Evolutionary conservation across 1,140 invertebrate species (phyloP).

Genomic region (Bombus pascuorum): DNA sequence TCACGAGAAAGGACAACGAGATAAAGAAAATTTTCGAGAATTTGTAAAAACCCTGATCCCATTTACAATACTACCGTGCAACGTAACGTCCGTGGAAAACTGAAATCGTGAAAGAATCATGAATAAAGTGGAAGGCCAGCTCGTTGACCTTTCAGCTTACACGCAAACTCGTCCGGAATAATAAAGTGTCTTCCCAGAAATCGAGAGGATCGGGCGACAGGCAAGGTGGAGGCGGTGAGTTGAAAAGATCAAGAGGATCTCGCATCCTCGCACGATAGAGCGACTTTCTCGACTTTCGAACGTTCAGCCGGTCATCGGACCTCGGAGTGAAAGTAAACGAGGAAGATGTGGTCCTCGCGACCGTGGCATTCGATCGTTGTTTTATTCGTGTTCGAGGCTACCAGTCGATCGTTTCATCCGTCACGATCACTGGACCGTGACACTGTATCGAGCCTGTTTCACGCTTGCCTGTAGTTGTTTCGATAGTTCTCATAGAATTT

Average conservation of each 20-base stretch:
- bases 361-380: slow-evolving; percentile 62
- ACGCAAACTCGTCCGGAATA: not conserved
- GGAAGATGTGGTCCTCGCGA: slow-evolving; percentile 64
- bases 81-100: not conserved
- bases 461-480: not conserved
- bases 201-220: too few species aligned
- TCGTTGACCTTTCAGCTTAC: slow-evolving; percentile 1
- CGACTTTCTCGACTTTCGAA: slow-evolving; percentile 73
- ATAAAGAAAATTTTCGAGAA: not conserved
- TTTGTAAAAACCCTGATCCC: not conserved
- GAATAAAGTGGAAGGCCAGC: not conserved
- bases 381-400: slow-evolving; percentile 10
- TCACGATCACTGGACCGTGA: slow-evolving; percentile 31
- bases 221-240: not conserved
- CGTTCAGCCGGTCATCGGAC: slow-evolving; percentile 68
- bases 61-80: not conserved
- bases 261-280: slow-evolving; percentile 16
- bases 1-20: not conserved
- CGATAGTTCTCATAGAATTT: too few species aligned
- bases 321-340: slow-evolving; percentile 70
- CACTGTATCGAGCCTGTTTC: not conserved
- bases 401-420: slow-evolving; percentile 17
- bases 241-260: slow-evolving; percentile 28
- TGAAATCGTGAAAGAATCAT: not conserved
- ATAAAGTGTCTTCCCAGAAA: not conserved